phyloP scores from a whole-genome alignment of 23 tunicate species.

The Halocynthia roretzi region DNA sequence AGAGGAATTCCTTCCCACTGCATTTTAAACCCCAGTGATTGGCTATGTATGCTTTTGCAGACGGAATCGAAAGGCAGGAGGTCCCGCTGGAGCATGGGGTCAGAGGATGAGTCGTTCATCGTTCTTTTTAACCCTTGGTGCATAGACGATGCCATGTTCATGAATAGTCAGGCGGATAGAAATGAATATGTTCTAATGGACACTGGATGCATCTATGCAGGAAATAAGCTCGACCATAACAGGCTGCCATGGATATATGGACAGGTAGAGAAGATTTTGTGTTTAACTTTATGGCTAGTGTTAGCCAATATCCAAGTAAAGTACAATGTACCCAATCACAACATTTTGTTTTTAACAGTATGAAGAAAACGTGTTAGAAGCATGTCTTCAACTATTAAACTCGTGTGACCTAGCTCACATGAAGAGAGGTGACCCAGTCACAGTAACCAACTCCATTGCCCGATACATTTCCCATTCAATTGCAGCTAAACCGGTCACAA shows the following conservation, averaged over 20 bases:
- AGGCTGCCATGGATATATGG: conserved; percentile 18
- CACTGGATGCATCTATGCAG: conserved; percentile 12
- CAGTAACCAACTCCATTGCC: background rate
- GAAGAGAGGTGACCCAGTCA: conserved; percentile 10
- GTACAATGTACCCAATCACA: background rate
- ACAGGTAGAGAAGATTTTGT: conserved; percentile 1
- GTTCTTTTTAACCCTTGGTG: conserved; percentile 20
- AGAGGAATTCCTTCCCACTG: background rate
- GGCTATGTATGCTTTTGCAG: background rate
- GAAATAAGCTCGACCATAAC: background rate
- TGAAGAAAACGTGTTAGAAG: conserved; percentile 3
- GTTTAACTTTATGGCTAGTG: background rate
- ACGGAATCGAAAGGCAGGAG: conserved; percentile 1
- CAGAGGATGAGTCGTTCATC: background rate
- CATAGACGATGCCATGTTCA: conserved; percentile 24
- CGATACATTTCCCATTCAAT: background rate
- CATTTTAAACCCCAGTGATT: background rate
- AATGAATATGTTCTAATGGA: conserved; percentile 13
- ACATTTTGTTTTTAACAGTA: background rate
- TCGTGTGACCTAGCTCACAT: background rate
- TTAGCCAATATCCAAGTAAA: no score
- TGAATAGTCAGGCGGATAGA: conserved; percentile 23
- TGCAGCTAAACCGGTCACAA: background rate
- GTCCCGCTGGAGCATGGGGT: conserved; percentile 11
- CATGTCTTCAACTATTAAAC: conserved; percentile 5